Evolutionary conservation across 2,797 vertebrate species (phyloP).

Genomic region (Sternarchorhynchus goeldii): DNA sequence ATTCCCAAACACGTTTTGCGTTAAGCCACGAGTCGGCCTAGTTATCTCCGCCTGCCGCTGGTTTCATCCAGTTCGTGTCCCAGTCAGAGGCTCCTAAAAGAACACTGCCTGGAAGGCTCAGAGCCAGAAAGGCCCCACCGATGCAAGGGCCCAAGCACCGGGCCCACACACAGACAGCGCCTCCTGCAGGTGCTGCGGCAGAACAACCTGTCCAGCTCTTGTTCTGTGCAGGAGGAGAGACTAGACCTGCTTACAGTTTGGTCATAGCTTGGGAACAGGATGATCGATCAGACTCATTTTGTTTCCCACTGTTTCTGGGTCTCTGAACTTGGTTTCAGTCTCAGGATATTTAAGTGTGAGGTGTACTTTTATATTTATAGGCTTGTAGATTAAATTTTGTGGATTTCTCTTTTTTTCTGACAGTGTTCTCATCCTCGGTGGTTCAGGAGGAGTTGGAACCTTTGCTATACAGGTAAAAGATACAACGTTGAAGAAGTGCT

Average conservation of each 20-base stretch:
- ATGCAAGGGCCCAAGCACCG: background rate
- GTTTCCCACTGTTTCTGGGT: too few relatives aligned
- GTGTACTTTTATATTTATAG: background rate
- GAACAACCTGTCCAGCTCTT: background rate
- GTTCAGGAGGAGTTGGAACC: conserved; percentile 94
- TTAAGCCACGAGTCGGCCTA: background rate
- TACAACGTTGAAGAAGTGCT: background rate
- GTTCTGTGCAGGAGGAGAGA: background rate
- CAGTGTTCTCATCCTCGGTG: conserved; percentile 92
- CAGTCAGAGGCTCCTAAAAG: background rate
- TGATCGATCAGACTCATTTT: background rate
- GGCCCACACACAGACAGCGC: too few relatives aligned
- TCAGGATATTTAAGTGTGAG: too few relatives aligned
- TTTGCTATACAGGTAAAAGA: conserved; percentile 88
- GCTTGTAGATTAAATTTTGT: background rate
- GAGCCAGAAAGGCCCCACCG: conserved; percentile 14
- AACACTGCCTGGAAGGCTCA: background rate
- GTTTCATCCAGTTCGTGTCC: conserved; percentile 11
- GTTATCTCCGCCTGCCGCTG: background rate
- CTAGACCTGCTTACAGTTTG: too few relatives aligned
- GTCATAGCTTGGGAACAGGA: too few relatives aligned
- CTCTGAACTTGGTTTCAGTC: too few relatives aligned
- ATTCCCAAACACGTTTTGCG: background rate
- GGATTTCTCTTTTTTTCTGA: conserved; percentile 23
- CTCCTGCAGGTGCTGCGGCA: background rate